phyloP scores from a whole-genome alignment of 2,888 invertebrate genomes.

The Aphidius colemani region DNA sequence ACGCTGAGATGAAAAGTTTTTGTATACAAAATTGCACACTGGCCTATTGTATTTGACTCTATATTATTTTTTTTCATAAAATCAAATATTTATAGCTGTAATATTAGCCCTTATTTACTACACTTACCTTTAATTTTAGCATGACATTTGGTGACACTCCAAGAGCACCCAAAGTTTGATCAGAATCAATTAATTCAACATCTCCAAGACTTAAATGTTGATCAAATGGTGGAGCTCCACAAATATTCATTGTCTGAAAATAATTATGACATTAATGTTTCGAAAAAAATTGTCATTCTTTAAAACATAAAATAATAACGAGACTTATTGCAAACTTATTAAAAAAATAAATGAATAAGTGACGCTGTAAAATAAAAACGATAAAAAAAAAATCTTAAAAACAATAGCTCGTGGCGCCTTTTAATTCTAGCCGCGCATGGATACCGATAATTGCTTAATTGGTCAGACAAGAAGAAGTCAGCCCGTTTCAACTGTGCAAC shows the following conservation, averaged over 20 bases:
- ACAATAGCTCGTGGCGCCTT: slow-evolving; percentile 27
- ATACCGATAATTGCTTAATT: slow-evolving; percentile 57
- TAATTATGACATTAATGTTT: too few relatives aligned
- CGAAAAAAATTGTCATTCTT: too few relatives aligned
- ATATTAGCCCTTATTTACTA: too few relatives aligned
- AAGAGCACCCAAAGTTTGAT: slow-evolving; percentile 51
- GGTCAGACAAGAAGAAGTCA: slow-evolving; percentile 46
- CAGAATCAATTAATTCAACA: slow-evolving; percentile 52
- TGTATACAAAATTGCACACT: too few relatives aligned
- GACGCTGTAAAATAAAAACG: slow-evolving; percentile 6
- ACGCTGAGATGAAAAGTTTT: too few relatives aligned
- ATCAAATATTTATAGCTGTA: too few relatives aligned
- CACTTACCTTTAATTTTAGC: slow-evolving; percentile 51
- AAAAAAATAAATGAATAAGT: slow-evolving; percentile 15
- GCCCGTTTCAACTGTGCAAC: slow-evolving; percentile 10
- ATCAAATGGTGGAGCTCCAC: slow-evolving; percentile 53
- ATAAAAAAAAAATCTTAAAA: slow-evolving; percentile 3
- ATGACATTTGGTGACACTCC: slow-evolving; percentile 53
- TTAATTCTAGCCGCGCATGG: slow-evolving; percentile 35
- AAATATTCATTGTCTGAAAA: slow-evolving; percentile 53
- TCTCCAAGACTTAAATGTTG: slow-evolving; percentile 54
- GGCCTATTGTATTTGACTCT: too few relatives aligned
- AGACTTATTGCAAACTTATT: slow-evolving; percentile 2
- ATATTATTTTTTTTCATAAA: too few relatives aligned
- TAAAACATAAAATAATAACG: slow-evolving; percentile 3